A percentile compares a stretch with the other conserved stretches of the same genome.
Evolutionary conservation across 2,797 vertebrate genomes (phyloP).

Genomic region (Typhlichthys subterraneus): DNA sequence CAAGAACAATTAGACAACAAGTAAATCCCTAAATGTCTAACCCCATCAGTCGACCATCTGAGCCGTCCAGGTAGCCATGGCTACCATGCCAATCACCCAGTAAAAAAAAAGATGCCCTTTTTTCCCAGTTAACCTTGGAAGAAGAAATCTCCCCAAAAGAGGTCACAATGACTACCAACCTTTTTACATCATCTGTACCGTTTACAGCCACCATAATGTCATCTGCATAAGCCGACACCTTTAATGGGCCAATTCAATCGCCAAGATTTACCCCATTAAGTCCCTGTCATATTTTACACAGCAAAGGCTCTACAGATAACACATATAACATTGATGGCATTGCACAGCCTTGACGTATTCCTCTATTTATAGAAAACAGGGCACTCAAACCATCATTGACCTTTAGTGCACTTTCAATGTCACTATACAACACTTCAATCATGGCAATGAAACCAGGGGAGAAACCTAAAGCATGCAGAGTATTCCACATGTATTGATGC

Average conservation of each 20-base stretch:
- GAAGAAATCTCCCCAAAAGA: neutral
- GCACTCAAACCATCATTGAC: neutral
- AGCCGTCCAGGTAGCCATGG: neutral
- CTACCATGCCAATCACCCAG: neutral
- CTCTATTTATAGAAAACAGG: neutral
- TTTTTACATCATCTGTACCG: neutral
- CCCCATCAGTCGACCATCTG: neutral
- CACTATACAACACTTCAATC: neutral
- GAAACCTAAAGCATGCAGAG: neutral
- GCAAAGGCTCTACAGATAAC: neutral
- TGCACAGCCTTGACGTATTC: neutral
- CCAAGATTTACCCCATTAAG: neutral
- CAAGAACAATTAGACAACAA: too few relatives aligned
- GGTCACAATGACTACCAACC: too few relatives aligned
- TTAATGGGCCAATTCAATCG: neutral
- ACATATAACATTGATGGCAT: neutral
- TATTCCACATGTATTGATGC: neutral
- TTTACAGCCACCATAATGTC: neutral
- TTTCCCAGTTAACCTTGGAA: neutral
- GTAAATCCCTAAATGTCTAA: neutral
- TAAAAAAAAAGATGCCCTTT: neutral
- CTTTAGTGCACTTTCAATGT: neutral
- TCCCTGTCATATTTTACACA: neutral
- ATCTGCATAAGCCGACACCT: neutral
- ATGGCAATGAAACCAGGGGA: neutral